These are phyloP conservation scores for Drosophila falleni DNA, from an alignment of 2,888 invertebrate genomes.

Conservation along the genomic window DNA sequence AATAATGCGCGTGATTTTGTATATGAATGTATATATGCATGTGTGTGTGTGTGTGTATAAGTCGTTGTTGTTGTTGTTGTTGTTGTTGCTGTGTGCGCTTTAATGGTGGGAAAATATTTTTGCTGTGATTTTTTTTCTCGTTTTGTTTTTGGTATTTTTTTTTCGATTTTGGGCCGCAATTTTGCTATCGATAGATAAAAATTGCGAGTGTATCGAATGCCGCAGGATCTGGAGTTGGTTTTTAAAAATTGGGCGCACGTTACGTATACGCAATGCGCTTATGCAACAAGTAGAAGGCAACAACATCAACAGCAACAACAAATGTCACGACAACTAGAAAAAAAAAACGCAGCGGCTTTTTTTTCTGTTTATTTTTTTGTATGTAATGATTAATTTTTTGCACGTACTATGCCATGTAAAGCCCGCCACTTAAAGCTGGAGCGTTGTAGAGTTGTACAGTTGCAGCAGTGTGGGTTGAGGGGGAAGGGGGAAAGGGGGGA, in stretches of 20 bases:
- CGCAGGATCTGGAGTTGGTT: slow-evolving; percentile 49
- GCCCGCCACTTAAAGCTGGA: slow-evolving; percentile 34
- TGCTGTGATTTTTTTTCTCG: slow-evolving; percentile 46
- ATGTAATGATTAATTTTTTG: slow-evolving; percentile 75
- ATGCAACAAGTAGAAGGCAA: slow-evolving; percentile 53
- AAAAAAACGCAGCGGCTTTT: slow-evolving; percentile 8
- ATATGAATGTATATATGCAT: slow-evolving; percentile 54
- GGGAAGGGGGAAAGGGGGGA: neutral
- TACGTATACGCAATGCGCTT: slow-evolving; percentile 60
- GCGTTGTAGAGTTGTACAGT: slow-evolving; percentile 8
- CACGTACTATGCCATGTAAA: slow-evolving; percentile 69
- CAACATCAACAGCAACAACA: slow-evolving; percentile 46
- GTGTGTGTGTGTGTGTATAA: slow-evolving; percentile 13
- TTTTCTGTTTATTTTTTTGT: neutral
- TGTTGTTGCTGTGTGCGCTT: slow-evolving; percentile 53
- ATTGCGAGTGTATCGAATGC: slow-evolving; percentile 36
- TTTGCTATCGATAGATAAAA: slow-evolving; percentile 45
- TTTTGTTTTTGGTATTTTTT: slow-evolving; percentile 23
- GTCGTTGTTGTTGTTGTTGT: slow-evolving; percentile 23
- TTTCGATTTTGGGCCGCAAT: slow-evolving; percentile 30
- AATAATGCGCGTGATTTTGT: slow-evolving; percentile 63
- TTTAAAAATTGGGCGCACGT: slow-evolving; percentile 33
- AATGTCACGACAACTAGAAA: slow-evolving; percentile 68
- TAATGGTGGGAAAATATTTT: slow-evolving; percentile 78
- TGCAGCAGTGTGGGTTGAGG: neutral